Evolutionary conservation across 2,797 vertebrate genomes (phyloP), one percentile per base, ranked within the genome.

Genomic region (Xenopus petersii): DNA sequence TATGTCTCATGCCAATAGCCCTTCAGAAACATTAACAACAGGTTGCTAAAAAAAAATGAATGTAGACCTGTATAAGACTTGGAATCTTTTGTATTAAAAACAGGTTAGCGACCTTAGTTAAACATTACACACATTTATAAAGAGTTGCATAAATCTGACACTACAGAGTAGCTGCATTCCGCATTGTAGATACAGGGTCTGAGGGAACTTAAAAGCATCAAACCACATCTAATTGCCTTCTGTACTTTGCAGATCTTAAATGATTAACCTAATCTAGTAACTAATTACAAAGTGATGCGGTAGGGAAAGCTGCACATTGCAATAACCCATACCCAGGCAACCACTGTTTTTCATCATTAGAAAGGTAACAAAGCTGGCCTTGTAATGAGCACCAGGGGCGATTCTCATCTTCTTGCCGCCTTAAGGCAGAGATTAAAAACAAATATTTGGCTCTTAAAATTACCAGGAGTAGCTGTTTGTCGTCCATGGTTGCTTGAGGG

Each of bases 211-310:
- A 11, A 7, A 61, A 83, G 68, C 70, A 74, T 71, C 54, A 81
- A 75, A 85, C 68, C 51, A 0, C 73, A 80, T 74, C 78, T 81
- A 71, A 84, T 81, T 84, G 47, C 36, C 59, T 71, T 62, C 42
- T 79, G 67, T 70, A 66, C 33, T 59, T 58, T 80, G 80, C 67
- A 71, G 59, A 48, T 79, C 10, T 61, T 3, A 1, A 87, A 87
- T 84, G 64, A 85, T 83, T 85, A 84, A 81, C 48, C 13, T 33
- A 2, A 10, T 0, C 0, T 48, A 21, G 62, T 58, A 74, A 73
- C 21, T 36, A 58, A 70, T 24, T 71, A 4, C 30, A 64, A 74
- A 30, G 58, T 63, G 56, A 74, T 69, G 64, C 0, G 74, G 21
- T 33, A 15, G 8, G 0, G 58, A 9, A 0, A 47, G 4, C 49